Conservation (phyloP, 2,113 vertebrate genomes). For the Sakesphorus luctuosus region DNA sequence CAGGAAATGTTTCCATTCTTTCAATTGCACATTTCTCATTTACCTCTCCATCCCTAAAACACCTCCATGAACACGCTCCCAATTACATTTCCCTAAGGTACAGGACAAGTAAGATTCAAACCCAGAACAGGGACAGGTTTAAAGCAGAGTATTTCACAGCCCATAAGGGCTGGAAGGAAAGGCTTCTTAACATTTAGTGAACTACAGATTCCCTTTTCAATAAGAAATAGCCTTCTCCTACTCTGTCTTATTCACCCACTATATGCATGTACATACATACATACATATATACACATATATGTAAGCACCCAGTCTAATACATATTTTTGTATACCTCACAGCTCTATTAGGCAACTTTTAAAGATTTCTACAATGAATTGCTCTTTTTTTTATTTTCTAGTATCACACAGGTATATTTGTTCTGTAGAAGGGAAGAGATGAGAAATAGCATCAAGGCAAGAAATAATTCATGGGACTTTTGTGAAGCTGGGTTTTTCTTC, state of each 20-base stretch:
- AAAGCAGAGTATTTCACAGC: constrained; percentile 24
- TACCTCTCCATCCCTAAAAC: not conserved
- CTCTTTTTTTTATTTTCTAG: not conserved
- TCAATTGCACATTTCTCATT: not conserved
- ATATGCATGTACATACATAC: accelerated
- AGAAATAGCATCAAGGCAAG: not conserved
- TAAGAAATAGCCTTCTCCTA: not conserved
- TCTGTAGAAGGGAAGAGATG: not conserved
- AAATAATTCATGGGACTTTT: not conserved
- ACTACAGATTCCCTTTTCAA: not conserved
- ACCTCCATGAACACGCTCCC: not conserved
- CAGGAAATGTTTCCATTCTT: not conserved
- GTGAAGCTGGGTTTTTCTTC: not conserved
- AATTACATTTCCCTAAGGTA: not conserved
- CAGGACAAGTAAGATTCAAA: not conserved
- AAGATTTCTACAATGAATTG: not conserved
- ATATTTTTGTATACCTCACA: not conserved
- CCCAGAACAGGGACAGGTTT: constrained; percentile 5
- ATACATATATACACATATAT: accelerated
- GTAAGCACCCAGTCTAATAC: not conserved
- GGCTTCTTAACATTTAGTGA: not conserved
- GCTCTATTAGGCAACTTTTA: not conserved
- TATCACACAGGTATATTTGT: not conserved
- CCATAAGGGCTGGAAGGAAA: not conserved
- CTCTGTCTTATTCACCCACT: not conserved